Percentiles rank a stretch among this genome's conserved stretches.
phyloP scores from a whole-genome alignment of 2,797 vertebrate genomes.

The Gymnopithys bicolor region DNA sequence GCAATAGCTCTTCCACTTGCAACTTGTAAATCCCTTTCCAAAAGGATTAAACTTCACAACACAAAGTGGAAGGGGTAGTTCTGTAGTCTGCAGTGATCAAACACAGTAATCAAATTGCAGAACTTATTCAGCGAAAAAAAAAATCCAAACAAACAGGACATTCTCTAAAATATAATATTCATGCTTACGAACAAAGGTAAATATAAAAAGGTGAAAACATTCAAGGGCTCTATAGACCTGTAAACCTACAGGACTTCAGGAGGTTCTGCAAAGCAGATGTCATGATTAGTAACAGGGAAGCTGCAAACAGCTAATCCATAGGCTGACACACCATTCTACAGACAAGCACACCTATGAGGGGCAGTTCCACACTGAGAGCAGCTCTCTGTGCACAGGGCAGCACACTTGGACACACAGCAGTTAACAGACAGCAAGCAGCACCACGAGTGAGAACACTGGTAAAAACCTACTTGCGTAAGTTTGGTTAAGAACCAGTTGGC shows the following conservation, averaged over 20 bases:
- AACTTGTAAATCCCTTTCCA: neutral
- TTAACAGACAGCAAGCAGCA: neutral
- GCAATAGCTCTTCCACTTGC: neutral
- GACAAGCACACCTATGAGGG: neutral
- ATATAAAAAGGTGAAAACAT: neutral
- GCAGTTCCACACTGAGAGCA: neutral
- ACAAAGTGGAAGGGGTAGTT: neutral
- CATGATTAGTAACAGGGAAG: constrained; percentile 25
- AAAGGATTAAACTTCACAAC: neutral
- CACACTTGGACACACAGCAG: neutral
- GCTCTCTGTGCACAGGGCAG: neutral
- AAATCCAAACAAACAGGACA: neutral
- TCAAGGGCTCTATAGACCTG: neutral
- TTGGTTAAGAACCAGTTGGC: neutral
- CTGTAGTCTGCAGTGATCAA: neutral
- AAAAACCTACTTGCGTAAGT: neutral
- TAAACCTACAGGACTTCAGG: constrained; percentile 1
- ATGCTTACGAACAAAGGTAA: neutral
- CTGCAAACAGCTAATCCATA: neutral
- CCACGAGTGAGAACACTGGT: neutral
- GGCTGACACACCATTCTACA: neutral
- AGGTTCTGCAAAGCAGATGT: constrained; percentile 46
- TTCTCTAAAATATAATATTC: neutral
- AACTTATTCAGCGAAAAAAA: neutral
- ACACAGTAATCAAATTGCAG: neutral